Conservation (phyloP, 2,113 vertebrate species). For the Centropus bengalensis region DNA sequence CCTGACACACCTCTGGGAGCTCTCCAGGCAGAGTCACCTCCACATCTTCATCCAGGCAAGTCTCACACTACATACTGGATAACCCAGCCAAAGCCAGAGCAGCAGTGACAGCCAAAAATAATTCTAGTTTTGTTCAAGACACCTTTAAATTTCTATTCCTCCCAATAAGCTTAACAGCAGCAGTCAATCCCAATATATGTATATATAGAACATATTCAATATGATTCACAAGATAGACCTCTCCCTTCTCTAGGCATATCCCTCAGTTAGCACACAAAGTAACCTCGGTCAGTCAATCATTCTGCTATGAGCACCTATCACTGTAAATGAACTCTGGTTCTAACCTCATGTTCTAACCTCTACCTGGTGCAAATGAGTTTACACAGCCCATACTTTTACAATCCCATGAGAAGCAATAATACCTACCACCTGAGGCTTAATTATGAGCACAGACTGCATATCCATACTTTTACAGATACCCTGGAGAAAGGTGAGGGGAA, state of each 20-base stretch:
- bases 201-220: not conserved
- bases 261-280: constrained; percentile 7
- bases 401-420: constrained; percentile 17
- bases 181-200: not conserved
- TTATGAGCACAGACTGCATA: not conserved
- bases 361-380: constrained; percentile 36
- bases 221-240: not conserved
- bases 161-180: not conserved
- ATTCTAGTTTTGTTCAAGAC: not conserved
- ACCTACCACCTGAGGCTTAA: constrained; percentile 8
- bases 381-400: not conserved
- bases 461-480: not conserved
- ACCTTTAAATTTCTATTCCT: not conserved
- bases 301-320: constrained; percentile 6
- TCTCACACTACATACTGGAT: not conserved
- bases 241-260: not conserved
- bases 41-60: not conserved
- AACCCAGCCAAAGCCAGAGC: not conserved
- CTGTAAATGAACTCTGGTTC: not conserved
- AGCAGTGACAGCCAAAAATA: not conserved
- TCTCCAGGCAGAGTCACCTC: not conserved
- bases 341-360: no score
- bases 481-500: constrained; percentile 53
- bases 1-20: not conserved
- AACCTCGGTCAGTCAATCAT: constrained; percentile 37